These are phyloP conservation scores for Caenorhabditis macrosperma DNA, from an alignment of 2,888 invertebrate species.

Conservation along the genomic window DNA sequence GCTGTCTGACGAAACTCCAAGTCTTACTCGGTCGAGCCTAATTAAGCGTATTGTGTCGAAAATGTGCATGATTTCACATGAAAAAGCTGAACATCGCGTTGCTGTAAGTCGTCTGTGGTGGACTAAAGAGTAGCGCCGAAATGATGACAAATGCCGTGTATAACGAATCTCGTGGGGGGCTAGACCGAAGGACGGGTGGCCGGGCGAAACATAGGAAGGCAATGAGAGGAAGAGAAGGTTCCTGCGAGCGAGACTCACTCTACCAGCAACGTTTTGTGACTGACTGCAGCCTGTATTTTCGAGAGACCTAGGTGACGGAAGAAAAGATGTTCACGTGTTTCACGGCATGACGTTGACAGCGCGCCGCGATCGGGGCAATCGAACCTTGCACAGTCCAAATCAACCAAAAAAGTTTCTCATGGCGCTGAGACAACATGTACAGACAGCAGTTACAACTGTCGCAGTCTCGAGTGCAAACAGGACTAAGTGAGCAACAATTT, in stretches of 20 bases:
- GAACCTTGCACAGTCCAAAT: constrained; percentile 43
- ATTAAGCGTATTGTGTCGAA: constrained; percentile 39
- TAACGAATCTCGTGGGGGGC: constrained; percentile 10
- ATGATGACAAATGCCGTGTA: constrained; percentile 47
- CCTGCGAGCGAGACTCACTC: constrained; percentile 12
- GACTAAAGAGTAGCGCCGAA: constrained; percentile 24
- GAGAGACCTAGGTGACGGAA: constrained; percentile 36
- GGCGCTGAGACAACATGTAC: not conserved
- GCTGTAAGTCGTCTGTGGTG: not conserved
- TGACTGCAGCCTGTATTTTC: constrained; percentile 48
- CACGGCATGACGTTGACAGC: constrained; percentile 45
- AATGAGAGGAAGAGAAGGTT: not conserved
- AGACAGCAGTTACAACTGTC: no score
- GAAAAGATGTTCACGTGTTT: constrained; percentile 48
- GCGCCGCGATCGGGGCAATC: constrained; percentile 33
- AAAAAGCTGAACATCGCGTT: not conserved
- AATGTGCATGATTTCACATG: constrained; percentile 20
- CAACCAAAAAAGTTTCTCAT: constrained; percentile 30
- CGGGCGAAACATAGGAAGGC: not conserved
- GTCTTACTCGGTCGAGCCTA: constrained; percentile 6
- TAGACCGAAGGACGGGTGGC: constrained; percentile 1
- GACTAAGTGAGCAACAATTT: not conserved
- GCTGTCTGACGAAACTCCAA: not conserved
- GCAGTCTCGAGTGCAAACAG: not conserved
- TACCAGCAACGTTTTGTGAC: constrained; percentile 28